Base-by-base conservation (phyloP, 2,888 invertebrate genomes). In the Eupithecia tripunctaria region DNA sequence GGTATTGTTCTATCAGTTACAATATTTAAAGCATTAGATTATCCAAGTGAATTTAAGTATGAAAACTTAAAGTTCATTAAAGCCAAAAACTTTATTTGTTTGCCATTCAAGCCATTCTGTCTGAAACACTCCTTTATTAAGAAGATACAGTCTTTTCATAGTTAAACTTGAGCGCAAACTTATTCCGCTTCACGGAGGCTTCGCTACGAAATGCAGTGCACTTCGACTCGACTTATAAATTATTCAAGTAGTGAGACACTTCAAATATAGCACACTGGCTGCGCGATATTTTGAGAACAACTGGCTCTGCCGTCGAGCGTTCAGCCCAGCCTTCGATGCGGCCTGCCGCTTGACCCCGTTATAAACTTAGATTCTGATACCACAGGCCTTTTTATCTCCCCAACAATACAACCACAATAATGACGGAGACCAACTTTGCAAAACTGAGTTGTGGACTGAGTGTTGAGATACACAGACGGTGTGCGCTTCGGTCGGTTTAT, bases 171-270 rank as follows among this genome's bases (percentile, higher is more conserved):
- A 84, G 86, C 86, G 83, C 82, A 82, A 87, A 89, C 83, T 85
- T 88, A 85, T 85, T 82, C 82, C 79, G 79, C 79, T 83, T 83
- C 82, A 82, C 81, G 84, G 84, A 86, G 86, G 88, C 88, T 88
- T 86, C 86, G 86, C 87, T 85, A 82, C 88, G 88, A 90, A 91
- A 90, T 90, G 89, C 88, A 90, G 88, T 89, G 89, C 90, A 88
- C 88, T 90, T 84, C 79, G 88, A 89, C 87, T 87, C 82, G 84
- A 88, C 90, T 93, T 90, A 94, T 94, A 93, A 93, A 93, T 93
- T 91, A 94, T 94, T 94, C 93, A 94, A 90, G 89, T 89, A 88
- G 88, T 82, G 90, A 91, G 93, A 92, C 92, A 91, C 91, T 92
- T 92, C 91, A 92, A 91, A 92, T 92, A 91, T 91, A 91, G 91